A percentile compares a stretch with the other conserved stretches of the same genome.
Conservation (phyloP, 2,888 invertebrate species). For the Polietes domitor region DNA sequence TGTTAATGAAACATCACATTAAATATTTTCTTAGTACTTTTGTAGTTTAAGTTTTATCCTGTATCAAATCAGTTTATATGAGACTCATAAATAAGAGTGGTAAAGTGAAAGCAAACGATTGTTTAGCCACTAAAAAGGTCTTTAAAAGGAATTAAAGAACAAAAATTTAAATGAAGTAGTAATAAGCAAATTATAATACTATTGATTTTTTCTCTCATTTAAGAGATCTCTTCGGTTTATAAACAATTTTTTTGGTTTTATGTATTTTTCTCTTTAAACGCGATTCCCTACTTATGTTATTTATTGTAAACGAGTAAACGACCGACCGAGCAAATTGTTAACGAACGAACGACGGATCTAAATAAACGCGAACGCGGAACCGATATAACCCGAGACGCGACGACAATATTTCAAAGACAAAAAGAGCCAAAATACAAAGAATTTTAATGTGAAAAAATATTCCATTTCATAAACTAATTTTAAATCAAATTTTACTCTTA, state of each 20-base stretch:
- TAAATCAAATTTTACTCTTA: no score
- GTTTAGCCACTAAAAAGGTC: constrained; percentile 15
- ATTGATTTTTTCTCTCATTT: constrained; percentile 58
- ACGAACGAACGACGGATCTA: constrained; percentile 76
- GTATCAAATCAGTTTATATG: constrained; percentile 42
- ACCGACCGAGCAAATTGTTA: constrained; percentile 65
- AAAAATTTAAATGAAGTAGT: constrained; percentile 47
- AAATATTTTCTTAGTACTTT: constrained; percentile 52
- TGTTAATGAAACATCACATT: constrained; percentile 68
- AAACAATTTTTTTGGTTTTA: constrained; percentile 53
- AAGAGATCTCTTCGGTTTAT: constrained; percentile 51
- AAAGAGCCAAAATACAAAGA: constrained; percentile 60
- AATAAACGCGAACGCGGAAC: constrained; percentile 77
- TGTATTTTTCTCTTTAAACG: constrained; percentile 62
- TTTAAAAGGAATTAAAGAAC: constrained; percentile 46
- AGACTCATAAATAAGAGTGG: not conserved
- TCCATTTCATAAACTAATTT: no score
- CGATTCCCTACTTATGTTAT: constrained; percentile 62
- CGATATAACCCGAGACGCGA: constrained; percentile 78
- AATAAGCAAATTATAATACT: constrained; percentile 65
- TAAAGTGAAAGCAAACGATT: constrained; percentile 9
- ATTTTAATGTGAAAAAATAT: no score
- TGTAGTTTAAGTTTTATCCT: constrained; percentile 48
- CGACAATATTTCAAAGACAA: constrained; percentile 58
- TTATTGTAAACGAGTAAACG: constrained; percentile 63